These are phyloP conservation scores for Sabatieria punctata DNA, from an alignment of 2,888 invertebrate species.

Conservation along the genomic window DNA sequence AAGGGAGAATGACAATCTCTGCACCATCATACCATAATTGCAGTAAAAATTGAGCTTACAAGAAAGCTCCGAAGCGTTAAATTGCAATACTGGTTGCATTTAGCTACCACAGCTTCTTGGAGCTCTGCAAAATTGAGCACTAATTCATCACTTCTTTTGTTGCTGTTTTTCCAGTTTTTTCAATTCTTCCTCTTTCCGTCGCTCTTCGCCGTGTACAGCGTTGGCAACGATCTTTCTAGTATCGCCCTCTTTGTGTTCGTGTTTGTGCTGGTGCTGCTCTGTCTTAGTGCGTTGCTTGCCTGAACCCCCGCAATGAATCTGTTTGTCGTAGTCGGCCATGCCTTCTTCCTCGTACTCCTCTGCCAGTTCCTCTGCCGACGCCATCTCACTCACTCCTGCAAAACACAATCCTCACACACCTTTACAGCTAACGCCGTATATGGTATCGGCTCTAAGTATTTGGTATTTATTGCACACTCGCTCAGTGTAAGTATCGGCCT, in stretches of 20 bases:
- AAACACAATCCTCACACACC: background rate
- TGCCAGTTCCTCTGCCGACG: constrained; percentile 4
- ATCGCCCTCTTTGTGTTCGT: constrained; percentile 4
- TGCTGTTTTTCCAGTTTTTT: background rate
- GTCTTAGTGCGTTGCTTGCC: constrained; percentile 10
- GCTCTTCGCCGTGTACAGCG: constrained; percentile 9
- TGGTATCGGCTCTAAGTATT: background rate
- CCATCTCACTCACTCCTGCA: constrained; percentile 3
- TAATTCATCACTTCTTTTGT: background rate
- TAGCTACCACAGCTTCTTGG: no score
- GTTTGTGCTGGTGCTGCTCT: constrained; percentile 11
- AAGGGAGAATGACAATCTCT: no score
- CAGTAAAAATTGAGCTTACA: no score
- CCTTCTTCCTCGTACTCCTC: constrained; percentile 8
- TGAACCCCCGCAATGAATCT: constrained; percentile 2
- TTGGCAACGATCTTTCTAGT: constrained; percentile 7
- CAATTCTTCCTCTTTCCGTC: constrained; percentile 9
- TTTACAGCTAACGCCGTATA: background rate
- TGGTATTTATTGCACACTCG: background rate
- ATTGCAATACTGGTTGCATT: no score
- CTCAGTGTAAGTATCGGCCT: no score
- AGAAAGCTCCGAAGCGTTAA: no score
- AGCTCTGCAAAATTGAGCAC: no score
- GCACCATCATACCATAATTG: no score
- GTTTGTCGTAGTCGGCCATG: constrained; percentile 3